These are phyloP conservation scores for Siniperca undulata DNA, from an alignment of 2,797 vertebrate species.

Conservation along the genomic window DNA sequence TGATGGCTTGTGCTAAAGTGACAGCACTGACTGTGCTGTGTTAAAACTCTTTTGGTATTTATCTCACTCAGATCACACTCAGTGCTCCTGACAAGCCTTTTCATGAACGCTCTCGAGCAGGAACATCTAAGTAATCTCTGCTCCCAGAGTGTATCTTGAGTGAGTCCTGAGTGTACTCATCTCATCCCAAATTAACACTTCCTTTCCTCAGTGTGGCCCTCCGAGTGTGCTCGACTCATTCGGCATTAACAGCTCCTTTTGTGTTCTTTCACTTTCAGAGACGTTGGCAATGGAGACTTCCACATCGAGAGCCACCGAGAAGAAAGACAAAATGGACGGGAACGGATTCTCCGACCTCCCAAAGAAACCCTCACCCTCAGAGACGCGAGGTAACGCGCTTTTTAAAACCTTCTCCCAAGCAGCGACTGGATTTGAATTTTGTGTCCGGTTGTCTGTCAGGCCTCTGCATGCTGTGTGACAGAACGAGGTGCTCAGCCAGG, in stretches of 20 bases:
- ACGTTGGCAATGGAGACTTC: constrained; percentile 87
- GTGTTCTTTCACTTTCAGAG: constrained; percentile 5
- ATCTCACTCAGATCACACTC: not conserved
- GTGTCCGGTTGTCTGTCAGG: not conserved
- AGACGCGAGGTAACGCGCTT: constrained; percentile 78
- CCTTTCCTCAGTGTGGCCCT: not conserved
- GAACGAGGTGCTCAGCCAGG: constrained; percentile 10
- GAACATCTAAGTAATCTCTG: not conserved
- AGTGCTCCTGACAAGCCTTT: not conserved
- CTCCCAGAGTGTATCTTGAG: constrained; percentile 6
- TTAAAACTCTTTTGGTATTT: not conserved
- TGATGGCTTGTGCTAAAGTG: no score
- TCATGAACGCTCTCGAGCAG: not conserved
- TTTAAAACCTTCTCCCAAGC: not conserved
- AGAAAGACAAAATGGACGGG: constrained; percentile 89
- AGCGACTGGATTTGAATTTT: not conserved
- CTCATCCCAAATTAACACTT: constrained; percentile 8
- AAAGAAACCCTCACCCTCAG: constrained; percentile 88
- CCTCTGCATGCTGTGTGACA: not conserved
- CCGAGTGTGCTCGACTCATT: not conserved
- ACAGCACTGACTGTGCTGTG: no score
- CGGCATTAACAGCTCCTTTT: constrained; percentile 3
- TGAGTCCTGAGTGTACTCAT: not conserved
- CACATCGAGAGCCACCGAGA: constrained; percentile 82
- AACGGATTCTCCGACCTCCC: constrained; percentile 84